These are phyloP conservation scores for Xiphydria camelus DNA, from an alignment of 2,888 invertebrate species.

Conservation along the genomic window DNA sequence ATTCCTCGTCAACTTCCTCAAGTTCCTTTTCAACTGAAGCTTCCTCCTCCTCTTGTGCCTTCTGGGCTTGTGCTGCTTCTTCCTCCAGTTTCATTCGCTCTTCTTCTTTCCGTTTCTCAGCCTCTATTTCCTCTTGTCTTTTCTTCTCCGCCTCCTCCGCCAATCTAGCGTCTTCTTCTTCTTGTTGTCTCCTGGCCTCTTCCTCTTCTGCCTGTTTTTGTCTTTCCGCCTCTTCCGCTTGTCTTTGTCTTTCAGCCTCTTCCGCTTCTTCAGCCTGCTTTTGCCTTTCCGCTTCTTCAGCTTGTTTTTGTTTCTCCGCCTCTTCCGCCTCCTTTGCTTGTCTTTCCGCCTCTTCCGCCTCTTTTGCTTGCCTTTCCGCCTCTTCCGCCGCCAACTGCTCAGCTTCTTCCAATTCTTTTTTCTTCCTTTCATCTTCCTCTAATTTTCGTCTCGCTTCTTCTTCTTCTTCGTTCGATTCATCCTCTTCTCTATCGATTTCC, in stretches of 20 bases:
- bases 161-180: no score
- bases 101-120: background rate
- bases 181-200: background rate
- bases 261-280: constrained; percentile 22
- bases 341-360: constrained; percentile 14
- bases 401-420: background rate
- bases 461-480: background rate
- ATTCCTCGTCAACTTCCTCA: constrained; percentile 4
- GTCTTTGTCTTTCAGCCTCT: constrained; percentile 18
- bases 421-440: background rate
- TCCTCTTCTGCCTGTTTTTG: background rate
- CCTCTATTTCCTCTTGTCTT: constrained; percentile 4
- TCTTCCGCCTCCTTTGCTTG: constrained; percentile 29
- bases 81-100: constrained; percentile 23
- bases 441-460: background rate
- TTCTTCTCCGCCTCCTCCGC: constrained; percentile 4
- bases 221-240: background rate
- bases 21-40: background rate
- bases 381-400: background rate
- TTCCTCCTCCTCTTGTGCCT: constrained; percentile 14
- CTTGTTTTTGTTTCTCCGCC: constrained; percentile 22
- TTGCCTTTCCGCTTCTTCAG: constrained; percentile 23
- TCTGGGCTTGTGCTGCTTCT: constrained; percentile 13
- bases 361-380: background rate
- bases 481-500: background rate